Evolutionary conservation across 2,113 vertebrate genomes (phyloP).

Genomic region (Mustelus asterias): DNA sequence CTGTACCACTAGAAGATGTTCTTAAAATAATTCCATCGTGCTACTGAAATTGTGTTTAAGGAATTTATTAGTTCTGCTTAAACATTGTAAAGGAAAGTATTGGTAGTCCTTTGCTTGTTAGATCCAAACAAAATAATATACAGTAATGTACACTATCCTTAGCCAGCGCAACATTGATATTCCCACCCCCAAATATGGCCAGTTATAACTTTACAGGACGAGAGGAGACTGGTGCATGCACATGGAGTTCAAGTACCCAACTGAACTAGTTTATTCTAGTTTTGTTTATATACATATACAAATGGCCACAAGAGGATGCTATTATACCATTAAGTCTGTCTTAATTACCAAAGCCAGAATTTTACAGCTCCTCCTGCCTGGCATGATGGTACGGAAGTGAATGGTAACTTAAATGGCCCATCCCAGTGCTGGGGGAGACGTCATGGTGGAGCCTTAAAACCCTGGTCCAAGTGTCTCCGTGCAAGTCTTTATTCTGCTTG

Average conservation of each 20-base stretch:
- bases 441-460: no score
- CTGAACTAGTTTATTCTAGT: no score
- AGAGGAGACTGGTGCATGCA: no score
- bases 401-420: no score
- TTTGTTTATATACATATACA: no score
- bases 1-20: neutral
- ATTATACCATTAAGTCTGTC: neutral
- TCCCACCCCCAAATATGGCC: neutral
- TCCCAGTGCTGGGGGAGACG: no score
- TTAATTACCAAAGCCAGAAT: neutral
- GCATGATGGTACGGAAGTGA: no score
- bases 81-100: neutral
- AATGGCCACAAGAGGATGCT: no score
- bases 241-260: no score
- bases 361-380: no score
- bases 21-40: neutral
- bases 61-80: neutral
- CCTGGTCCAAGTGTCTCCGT: no score
- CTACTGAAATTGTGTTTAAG: neutral
- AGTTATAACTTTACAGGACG: neutral
- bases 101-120: neutral
- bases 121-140: neutral
- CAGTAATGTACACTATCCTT: neutral
- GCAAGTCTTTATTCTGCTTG: neutral
- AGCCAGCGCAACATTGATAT: neutral